phyloP scores from a whole-genome alignment of 2,888 invertebrate genomes.

The Lymantria dispar region DNA sequence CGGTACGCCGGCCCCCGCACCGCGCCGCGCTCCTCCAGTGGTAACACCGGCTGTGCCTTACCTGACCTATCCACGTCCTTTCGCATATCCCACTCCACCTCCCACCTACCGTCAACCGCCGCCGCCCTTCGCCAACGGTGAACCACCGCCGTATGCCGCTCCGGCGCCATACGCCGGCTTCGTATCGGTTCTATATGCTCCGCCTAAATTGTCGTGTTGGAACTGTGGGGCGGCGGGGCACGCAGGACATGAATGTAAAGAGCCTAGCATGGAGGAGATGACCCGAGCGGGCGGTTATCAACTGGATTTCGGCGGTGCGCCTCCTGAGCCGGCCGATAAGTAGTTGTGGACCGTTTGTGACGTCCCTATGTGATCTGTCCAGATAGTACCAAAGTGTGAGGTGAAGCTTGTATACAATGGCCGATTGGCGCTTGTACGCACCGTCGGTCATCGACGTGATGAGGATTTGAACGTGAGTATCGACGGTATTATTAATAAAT shows the following conservation, averaged over 20 bases:
- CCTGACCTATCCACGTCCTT: slow-evolving; percentile 64
- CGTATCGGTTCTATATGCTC: slow-evolving; percentile 81
- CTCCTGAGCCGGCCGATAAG: slow-evolving; percentile 69
- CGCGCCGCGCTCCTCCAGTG: slow-evolving; percentile 50
- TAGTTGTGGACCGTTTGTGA: slow-evolving; percentile 37
- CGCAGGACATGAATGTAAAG: slow-evolving; percentile 92
- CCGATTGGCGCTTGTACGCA: slow-evolving; percentile 27
- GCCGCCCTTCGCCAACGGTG: slow-evolving; percentile 74
- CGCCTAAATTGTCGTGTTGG: slow-evolving; percentile 90
- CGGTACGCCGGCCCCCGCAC: slow-evolving; percentile 59
- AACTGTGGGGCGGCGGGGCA: slow-evolving; percentile 95
- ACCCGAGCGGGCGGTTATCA: slow-evolving; percentile 88
- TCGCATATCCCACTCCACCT: slow-evolving; percentile 66
- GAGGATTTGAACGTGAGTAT: slow-evolving; percentile 29
- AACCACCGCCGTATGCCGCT: slow-evolving; percentile 70
- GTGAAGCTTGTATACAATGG: slow-evolving; percentile 39
- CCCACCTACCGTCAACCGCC: slow-evolving; percentile 68
- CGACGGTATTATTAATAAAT: slow-evolving; percentile 41
- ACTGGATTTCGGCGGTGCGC: slow-evolving; percentile 84
- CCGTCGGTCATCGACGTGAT: slow-evolving; percentile 29
- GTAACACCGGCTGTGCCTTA: slow-evolving; percentile 55
- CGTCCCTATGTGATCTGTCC: slow-evolving; percentile 24
- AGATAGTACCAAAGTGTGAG: slow-evolving; percentile 53
- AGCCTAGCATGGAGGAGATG: slow-evolving; percentile 96
- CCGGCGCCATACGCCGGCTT: slow-evolving; percentile 69